Percentiles rank a stretch among this genome's conserved stretches.
Evolutionary conservation across 2,113 vertebrate species (phyloP).

Genomic region (Jacana jacana): DNA sequence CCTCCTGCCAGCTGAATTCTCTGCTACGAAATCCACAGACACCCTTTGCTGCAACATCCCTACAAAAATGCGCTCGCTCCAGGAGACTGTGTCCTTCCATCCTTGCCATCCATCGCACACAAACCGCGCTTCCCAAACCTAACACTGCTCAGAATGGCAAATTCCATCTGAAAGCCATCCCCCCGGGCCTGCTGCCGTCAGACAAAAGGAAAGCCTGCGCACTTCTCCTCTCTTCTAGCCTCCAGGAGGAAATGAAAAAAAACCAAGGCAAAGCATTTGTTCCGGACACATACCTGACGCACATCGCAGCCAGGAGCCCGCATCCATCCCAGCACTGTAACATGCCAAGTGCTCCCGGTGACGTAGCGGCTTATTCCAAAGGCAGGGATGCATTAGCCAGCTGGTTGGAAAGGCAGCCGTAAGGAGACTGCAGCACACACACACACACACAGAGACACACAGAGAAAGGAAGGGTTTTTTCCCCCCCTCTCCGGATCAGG

Average conservation of each 20-base stretch:
- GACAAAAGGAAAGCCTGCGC: not conserved
- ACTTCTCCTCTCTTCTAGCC: not conserved
- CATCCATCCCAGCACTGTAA: conserved; percentile 65
- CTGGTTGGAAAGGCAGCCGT: conserved; percentile 19
- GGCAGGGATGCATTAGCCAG: conserved; percentile 45
- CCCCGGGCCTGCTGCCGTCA: not conserved
- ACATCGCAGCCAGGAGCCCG: conserved; percentile 60
- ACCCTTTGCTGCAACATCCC: not conserved
- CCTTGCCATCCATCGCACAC: not conserved
- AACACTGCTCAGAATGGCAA: not conserved
- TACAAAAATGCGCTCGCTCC: rapidly evolving
- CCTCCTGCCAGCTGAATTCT: not conserved
- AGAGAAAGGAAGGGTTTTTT: not conserved
- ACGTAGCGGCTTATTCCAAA: not conserved
- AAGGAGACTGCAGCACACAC: conserved; percentile 11
- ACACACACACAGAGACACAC: not conserved
- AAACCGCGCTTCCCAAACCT: not conserved
- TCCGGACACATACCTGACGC: conserved; percentile 63
- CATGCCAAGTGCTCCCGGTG: conserved; percentile 56
- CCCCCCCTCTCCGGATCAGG: not conserved
- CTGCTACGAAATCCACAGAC: not conserved
- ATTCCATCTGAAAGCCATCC: rapidly evolving
- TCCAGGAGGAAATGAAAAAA: not conserved
- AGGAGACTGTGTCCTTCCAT: not conserved
- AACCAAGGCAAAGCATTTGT: not conserved